Base-by-base conservation (phyloP, 2,797 vertebrate species). In the Chrosomus eos region DNA sequence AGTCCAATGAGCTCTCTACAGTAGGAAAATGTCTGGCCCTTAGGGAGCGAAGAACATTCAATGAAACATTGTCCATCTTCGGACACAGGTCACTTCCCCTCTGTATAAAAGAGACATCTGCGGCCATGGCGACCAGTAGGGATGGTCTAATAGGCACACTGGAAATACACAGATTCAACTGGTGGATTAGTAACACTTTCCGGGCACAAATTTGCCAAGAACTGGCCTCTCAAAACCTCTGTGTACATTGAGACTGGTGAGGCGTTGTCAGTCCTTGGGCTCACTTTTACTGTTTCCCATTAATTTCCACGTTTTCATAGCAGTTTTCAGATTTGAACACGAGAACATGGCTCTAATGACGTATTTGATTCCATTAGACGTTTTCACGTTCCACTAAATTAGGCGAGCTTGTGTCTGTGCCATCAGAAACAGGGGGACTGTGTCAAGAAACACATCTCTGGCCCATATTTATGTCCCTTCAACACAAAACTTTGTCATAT, bases 1-100 rank as follows among this genome's bases (percentile, higher is more conserved):
- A 68, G 80, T 86, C 89, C 83, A 89, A 86, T 79, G 81, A 86
- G 87, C 81, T 86, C 87, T 89, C 83, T 62, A 85, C 86, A 88
- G 88, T 84, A 85, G 88, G 89, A 85, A 91, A 91, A 92, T 89
- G 86, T 85, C 87, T 85, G 85, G 86, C 89, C 90, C 90, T 89
- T 48, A 81, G 88, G 87, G 87, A 86, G 85, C 26, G 26, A 75
- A 80, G 19, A 82, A 68, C 83, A 83, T 84, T 91, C 87, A 93
- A 90, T 87, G 89, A 90, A 88, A 90, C 87, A 90, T 88, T 90
- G 90, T 91, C 82, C 80, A 75, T 81, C 82, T 83, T 86, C 76
- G 84, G 87, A 90, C 88, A 90, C 85, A 91, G 87, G 90, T 89
- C 89, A 92, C 71, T 91, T 82, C 73, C 70, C 73, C 66, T 82